Percentiles rank a stretch among this genome's conserved stretches.
Conservation (phyloP, 2,113 vertebrate genomes). For the Holacanthus passer region DNA sequence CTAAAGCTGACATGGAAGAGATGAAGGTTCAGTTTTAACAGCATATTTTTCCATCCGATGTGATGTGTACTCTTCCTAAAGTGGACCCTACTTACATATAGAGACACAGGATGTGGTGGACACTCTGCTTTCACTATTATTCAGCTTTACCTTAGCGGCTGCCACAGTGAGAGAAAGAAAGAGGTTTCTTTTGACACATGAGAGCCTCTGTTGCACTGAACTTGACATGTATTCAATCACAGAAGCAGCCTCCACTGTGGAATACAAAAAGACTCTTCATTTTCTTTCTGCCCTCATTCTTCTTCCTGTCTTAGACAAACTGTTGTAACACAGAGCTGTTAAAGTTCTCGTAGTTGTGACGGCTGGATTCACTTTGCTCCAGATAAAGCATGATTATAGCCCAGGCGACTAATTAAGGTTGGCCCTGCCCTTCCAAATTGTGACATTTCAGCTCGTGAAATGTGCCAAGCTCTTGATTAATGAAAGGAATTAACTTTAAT, state of each 20-base stretch:
- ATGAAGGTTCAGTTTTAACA: background rate
- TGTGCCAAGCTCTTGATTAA: constrained; percentile 34
- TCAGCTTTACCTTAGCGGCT: constrained; percentile 15
- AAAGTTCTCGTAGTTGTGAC: constrained; percentile 13
- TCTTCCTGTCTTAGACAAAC: constrained; percentile 32
- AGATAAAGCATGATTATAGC: constrained; percentile 36
- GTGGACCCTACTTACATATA: background rate
- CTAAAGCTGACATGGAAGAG: background rate
- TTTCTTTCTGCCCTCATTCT: constrained; percentile 32
- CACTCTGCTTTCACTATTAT: constrained; percentile 12
- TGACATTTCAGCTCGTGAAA: constrained; percentile 11
- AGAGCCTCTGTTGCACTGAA: constrained; percentile 44
- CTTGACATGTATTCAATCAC: constrained; percentile 57
- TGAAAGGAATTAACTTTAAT: constrained; percentile 32
- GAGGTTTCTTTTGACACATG: constrained; percentile 38
- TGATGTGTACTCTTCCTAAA: background rate
- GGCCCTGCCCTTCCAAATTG: constrained; percentile 24
- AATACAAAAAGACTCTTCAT: constrained; percentile 49
- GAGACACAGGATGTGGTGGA: constrained; percentile 2
- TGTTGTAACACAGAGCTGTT: constrained; percentile 27
- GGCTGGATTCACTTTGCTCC: constrained; percentile 39
- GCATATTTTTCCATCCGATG: background rate
- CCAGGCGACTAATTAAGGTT: constrained; percentile 42
- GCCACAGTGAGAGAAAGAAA: constrained; percentile 26
- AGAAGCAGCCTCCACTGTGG: constrained; percentile 16